Evolutionary conservation across 2,113 vertebrate genomes (phyloP).

Genomic region (Clupea harengus): DNA sequence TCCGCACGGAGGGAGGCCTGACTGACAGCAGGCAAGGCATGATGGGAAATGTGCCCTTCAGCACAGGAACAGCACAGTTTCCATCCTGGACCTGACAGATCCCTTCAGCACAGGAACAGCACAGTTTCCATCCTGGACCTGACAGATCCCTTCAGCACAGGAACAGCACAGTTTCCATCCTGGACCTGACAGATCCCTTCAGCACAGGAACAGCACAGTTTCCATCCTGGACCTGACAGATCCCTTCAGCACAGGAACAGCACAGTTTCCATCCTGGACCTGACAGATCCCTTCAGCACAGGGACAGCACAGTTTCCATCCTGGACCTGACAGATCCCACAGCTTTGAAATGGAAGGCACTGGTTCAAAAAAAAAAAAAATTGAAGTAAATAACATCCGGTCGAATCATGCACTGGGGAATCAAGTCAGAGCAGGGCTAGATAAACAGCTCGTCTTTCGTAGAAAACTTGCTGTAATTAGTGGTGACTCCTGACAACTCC

Average conservation of each 20-base stretch:
- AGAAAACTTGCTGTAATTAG: not conserved
- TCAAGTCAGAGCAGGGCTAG: not conserved
- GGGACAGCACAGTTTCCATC: slow-evolving; percentile 12
- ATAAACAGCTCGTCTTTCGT: not conserved
- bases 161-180: slow-evolving; percentile 7
- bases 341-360: not conserved
- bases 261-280: slow-evolving; percentile 9
- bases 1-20: slow-evolving; percentile 15
- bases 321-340: not conserved
- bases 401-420: not conserved
- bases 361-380: not conserved
- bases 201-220: not conserved
- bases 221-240: too few relatives aligned
- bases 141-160: not conserved
- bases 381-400: not conserved
- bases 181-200: too few relatives aligned
- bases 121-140: slow-evolving; percentile 11
- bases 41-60: not conserved
- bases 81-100: slow-evolving; percentile 10
- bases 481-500: slow-evolving; percentile 25
- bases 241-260: not conserved
- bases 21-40: slow-evolving; percentile 17
- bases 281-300: not conserved
- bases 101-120: not conserved
- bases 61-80: not conserved